A percentile compares a stretch with the other conserved stretches of the same genome.
Evolutionary conservation across 1,140 invertebrate species (phyloP).

Genomic region (Calosoma granatense): DNA sequence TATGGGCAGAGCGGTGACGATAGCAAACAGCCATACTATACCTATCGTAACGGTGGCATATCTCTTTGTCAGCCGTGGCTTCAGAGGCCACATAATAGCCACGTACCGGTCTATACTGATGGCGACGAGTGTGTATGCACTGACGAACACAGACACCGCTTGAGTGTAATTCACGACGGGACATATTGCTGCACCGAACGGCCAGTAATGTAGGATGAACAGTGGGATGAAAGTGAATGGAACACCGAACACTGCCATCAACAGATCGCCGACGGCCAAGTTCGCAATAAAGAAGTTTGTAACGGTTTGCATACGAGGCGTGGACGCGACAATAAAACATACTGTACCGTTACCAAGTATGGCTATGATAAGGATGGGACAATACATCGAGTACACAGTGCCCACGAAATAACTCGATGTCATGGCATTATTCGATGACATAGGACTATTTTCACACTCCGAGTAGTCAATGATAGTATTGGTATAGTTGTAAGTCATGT

Average conservation of each 20-base stretch:
- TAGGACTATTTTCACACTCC: not conserved
- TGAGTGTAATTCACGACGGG: constrained; percentile 67
- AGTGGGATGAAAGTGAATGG: constrained; percentile 73
- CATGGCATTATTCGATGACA: not conserved
- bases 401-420: constrained; percentile 44
- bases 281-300: constrained; percentile 84
- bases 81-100: constrained; percentile 78
- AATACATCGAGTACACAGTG: constrained; percentile 62
- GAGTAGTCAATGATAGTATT: no score
- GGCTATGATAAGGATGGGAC: constrained; percentile 60
- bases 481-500: no score
- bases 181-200: constrained; percentile 68
- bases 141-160: constrained; percentile 71
- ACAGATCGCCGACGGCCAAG: constrained; percentile 71
- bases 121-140: constrained; percentile 74
- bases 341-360: constrained; percentile 71
- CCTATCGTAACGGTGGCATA: constrained; percentile 56
- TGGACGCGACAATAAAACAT: constrained; percentile 68
- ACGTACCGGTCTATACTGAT: constrained; percentile 80
- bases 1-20: constrained; percentile 71
- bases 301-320: constrained; percentile 72
- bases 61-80: constrained; percentile 63
- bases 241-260: constrained; percentile 78
- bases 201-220: constrained; percentile 69
- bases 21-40: constrained; percentile 66